These are phyloP conservation scores for Myrmecobius fasciatus DNA, from an alignment of 2,113 vertebrate species.

Conservation along the genomic window DNA sequence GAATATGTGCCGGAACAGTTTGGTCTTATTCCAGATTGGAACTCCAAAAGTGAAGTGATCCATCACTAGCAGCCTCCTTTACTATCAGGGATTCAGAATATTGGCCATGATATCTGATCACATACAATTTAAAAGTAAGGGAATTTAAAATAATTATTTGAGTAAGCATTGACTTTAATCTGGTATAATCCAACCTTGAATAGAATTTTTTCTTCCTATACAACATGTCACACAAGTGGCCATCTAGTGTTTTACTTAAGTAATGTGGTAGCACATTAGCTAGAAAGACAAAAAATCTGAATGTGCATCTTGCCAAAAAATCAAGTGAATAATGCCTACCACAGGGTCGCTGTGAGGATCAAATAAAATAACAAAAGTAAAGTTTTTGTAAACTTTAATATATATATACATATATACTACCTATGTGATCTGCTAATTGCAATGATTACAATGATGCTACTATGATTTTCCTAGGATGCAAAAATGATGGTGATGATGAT, in stretches of 20 bases:
- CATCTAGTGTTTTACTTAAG: neutral
- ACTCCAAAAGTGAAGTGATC: neutral
- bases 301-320: neutral
- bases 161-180: neutral
- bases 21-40: neutral
- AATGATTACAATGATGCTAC: neutral
- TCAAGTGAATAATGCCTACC: neutral
- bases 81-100: neutral
- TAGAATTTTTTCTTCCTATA: neutral
- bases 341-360: neutral
- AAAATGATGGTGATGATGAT: neutral
- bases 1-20: fast-evolving
- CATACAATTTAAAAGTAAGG: neutral
- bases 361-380: neutral
- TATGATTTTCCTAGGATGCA: neutral
- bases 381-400: neutral
- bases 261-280: neutral
- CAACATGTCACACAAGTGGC: neutral
- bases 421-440: neutral
- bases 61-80: neutral
- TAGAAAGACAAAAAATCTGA: neutral
- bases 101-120: neutral
- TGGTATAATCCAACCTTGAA: neutral
- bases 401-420: neutral
- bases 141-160: neutral